Evolutionary conservation across 2,113 vertebrate genomes (phyloP).

Genomic region (Peromyscus polionotus): DNA sequence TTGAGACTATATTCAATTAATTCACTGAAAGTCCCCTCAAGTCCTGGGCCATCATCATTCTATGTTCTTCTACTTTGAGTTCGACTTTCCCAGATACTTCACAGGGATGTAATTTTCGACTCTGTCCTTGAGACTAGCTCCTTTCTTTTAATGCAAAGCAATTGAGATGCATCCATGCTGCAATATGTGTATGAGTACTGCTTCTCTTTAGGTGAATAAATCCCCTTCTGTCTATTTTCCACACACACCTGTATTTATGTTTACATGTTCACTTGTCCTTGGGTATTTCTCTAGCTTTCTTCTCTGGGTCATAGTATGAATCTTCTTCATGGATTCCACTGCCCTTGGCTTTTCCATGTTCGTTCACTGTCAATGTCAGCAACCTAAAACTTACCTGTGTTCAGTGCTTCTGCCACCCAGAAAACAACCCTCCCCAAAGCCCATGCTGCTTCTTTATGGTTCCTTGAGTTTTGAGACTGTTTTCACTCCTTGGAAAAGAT

Average conservation of each 20-base stretch:
- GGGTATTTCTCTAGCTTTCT: neutral
- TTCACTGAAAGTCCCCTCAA: no score
- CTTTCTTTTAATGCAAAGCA: neutral
- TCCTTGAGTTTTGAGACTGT: neutral
- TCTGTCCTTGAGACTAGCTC: neutral
- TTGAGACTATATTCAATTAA: neutral
- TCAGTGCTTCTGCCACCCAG: rapidly evolving
- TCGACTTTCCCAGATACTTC: neutral
- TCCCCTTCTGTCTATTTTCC: neutral
- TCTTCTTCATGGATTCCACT: neutral
- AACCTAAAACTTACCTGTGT: neutral
- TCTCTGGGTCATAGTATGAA: neutral
- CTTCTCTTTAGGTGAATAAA: neutral
- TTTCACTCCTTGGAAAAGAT: neutral
- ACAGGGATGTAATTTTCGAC: neutral
- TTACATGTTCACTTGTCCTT: neutral
- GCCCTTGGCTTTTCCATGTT: neutral
- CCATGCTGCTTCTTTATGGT: neutral
- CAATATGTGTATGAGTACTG: rapidly evolving
- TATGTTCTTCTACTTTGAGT: neutral
- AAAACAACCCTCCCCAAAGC: rapidly evolving
- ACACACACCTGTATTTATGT: neutral
- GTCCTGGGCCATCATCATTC: neutral
- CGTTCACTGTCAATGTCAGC: rapidly evolving
- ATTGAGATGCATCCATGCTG: rapidly evolving